Conservation (phyloP, 2,113 vertebrate species). For the Lipophrys pholis region DNA sequence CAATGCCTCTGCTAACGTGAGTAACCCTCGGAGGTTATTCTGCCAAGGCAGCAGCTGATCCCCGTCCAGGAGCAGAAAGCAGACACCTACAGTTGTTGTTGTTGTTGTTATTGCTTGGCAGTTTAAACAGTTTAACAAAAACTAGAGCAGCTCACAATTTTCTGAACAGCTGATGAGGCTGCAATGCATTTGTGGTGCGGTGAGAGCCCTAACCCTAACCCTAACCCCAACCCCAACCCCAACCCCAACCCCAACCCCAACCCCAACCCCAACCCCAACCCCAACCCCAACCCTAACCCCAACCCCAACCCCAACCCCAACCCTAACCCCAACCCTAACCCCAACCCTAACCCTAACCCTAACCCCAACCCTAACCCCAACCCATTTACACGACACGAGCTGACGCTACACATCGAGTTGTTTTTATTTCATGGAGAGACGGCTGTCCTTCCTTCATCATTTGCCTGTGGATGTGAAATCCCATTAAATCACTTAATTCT, state of each 20-base stretch:
- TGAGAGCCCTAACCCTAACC: conserved; percentile 1
- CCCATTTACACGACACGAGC: conserved; percentile 36
- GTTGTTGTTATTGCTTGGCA: conserved; percentile 70
- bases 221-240: no score
- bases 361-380: no score
- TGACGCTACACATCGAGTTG: no score
- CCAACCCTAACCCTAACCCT: no score
- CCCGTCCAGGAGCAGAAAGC: conserved; percentile 34
- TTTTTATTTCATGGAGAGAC: background rate
- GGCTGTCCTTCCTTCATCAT: no score
- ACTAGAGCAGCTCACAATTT: conserved; percentile 48
- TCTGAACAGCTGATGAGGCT: conserved; percentile 47
- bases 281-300: no score
- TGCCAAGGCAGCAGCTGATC: conserved; percentile 53
- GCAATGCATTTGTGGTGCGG: conserved; percentile 39
- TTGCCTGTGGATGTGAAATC: no score
- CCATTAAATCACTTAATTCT: no score
- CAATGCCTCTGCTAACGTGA: conserved; percentile 55
- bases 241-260: no score
- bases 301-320: no score
- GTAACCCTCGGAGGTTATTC: conserved; percentile 62
- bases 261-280: no score
- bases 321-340: no score
- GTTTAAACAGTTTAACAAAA: conserved; percentile 56
- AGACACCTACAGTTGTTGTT: conserved; percentile 1